Base-by-base conservation (phyloP, 1,140 invertebrate species). In the Hylaeus anthracinus region DNA sequence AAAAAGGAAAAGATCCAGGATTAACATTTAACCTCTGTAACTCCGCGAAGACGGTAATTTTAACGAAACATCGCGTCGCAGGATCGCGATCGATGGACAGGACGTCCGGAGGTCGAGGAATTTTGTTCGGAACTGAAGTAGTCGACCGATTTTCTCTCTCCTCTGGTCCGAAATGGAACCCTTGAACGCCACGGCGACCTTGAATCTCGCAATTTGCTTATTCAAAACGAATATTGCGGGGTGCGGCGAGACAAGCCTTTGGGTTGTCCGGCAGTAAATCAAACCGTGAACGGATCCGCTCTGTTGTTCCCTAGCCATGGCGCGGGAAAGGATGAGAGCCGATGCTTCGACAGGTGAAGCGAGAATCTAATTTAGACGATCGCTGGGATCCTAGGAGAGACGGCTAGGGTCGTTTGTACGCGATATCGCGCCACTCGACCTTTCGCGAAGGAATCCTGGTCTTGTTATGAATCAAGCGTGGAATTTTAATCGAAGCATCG, bases 201-300 rank as follows among this genome's bases (percentile, higher is more conserved):
- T 91, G 92, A 90, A 90, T 90, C 86, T 89, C 77, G 86, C 80
- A 92, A 92, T 93, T 93, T 91, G 89, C 88, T 87, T 92, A 88
- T 89, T 88, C 82, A 72, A 69, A 83, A 72, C 61, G 66, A 78
- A 81, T 76, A 79, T 69, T 82, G 72, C 63, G 37, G 73, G 60
- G 63, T 73, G 79, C 82, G 73, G 77, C 86, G 69, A 41, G 88
- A 67, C 88, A 90, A 91, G 90, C 91, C 89, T 91, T 92, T 90
- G 82, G 71, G 85, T 84, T 88, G 69, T 43, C 85, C 78, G 85
- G 89, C 83, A 86, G 89, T 94, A 94, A 93, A 93, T 94, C 93
- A 92, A 83, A 83, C 74, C 61, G 77, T 82, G 65, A 66, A 78
- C 66, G 63, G 74, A 83, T 83, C 60, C 69, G 76, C 71, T 63